Conservation (phyloP, 2,888 invertebrate genomes). For the Caenorhabditis sp. region DNA sequence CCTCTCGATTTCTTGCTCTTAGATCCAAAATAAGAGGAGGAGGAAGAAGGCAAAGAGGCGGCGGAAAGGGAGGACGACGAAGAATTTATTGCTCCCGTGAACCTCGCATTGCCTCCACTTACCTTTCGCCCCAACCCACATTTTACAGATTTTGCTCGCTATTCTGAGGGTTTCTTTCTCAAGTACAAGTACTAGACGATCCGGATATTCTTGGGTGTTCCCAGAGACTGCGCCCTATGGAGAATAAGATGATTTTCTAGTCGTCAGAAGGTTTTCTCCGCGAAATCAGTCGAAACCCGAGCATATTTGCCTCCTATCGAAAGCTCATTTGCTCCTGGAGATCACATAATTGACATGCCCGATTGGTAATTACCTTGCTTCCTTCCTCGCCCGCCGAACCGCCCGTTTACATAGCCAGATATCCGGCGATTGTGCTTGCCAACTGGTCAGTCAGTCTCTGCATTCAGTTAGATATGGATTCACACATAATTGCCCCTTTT, state of each 20-base stretch:
- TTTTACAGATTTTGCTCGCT: constrained; percentile 22
- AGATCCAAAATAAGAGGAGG: background rate
- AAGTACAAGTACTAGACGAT: too few relatives aligned
- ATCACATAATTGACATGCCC: background rate
- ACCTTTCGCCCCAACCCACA: constrained; percentile 2
- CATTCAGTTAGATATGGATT: background rate
- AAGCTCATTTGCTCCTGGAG: background rate
- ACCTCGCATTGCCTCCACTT: constrained; percentile 10
- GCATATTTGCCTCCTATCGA: background rate
- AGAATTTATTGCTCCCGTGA: constrained; percentile 40
- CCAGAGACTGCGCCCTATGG: too few relatives aligned
- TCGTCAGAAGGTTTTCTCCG: too few relatives aligned
- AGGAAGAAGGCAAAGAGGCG: background rate
- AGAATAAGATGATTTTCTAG: too few relatives aligned
- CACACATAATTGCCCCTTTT: constrained; percentile 10
- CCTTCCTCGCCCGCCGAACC: background rate
- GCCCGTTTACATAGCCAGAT: constrained; percentile 3
- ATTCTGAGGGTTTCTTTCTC: too few relatives aligned
- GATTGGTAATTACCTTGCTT: background rate
- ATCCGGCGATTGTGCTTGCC: background rate
- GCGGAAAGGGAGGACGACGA: background rate
- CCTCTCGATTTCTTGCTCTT: constrained; percentile 7
- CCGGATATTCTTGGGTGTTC: too few relatives aligned
- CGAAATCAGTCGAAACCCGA: too few relatives aligned
- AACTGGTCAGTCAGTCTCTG: constrained; percentile 14